These are phyloP conservation scores for Clavelina lepadiformis DNA, from an alignment of 23 tunicate species.

Conservation along the genomic window DNA sequence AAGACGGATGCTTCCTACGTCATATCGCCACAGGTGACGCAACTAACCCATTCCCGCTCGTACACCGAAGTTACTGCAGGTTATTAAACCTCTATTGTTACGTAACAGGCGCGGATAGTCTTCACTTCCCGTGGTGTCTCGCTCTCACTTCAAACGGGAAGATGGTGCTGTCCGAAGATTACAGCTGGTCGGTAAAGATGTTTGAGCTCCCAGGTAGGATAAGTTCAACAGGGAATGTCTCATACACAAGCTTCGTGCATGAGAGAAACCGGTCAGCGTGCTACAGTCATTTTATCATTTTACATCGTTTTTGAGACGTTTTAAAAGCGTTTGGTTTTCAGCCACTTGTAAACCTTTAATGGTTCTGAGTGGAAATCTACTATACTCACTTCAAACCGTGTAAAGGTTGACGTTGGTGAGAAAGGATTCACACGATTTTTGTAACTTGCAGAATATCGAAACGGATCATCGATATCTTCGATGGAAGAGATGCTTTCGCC, in stretches of 20 bases:
- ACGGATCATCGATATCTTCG: conserved; percentile 44
- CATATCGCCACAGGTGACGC: conserved; percentile 75
- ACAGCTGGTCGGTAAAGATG: conserved; percentile 91
- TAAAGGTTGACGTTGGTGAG: too few relatives aligned
- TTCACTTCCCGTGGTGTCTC: conserved; percentile 88
- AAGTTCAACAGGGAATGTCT: too few relatives aligned
- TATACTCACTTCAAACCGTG: too few relatives aligned
- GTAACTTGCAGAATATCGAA: conserved; percentile 39
- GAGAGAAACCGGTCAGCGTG: too few relatives aligned
- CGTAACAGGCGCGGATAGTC: conserved; percentile 64
- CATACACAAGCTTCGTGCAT: too few relatives aligned
- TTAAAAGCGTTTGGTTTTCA: too few relatives aligned
- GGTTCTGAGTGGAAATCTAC: too few relatives aligned
- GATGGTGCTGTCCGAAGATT: conserved; percentile 83
- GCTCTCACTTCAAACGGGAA: conserved; percentile 62
- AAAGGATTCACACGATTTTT: too few relatives aligned
- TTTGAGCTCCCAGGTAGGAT: conserved; percentile 70
- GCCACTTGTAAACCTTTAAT: too few relatives aligned
- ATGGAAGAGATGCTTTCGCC: conserved; percentile 72
- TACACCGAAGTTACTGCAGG: background rate
- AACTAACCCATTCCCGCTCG: background rate
- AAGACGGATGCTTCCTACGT: conserved; percentile 79
- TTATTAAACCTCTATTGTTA: background rate
- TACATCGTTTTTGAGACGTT: background rate
- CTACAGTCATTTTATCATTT: too few relatives aligned